Conservation (phyloP, 53 echinoderm and acorn worm species). For the Holothuria leucospilota region DNA sequence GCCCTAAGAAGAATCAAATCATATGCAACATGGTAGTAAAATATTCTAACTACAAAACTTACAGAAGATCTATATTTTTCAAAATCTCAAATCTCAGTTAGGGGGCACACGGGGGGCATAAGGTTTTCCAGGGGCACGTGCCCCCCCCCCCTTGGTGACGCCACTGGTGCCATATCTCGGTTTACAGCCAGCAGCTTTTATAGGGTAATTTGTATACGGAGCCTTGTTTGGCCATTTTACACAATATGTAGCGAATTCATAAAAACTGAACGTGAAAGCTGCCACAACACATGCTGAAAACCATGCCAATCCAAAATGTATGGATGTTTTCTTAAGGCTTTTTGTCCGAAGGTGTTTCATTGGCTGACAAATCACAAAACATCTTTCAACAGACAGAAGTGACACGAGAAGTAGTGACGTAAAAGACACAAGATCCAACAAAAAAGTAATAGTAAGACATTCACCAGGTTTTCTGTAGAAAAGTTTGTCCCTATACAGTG, state of each 20-base stretch:
- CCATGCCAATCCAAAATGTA: background rate
- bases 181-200: background rate
- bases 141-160: too few relatives aligned
- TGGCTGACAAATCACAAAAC: background rate
- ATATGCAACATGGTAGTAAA: too few relatives aligned
- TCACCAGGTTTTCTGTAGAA: background rate
- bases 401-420: conserved; percentile 6
- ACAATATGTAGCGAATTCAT: background rate
- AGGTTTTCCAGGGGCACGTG: too few relatives aligned
- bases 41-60: too few relatives aligned
- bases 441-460: background rate
- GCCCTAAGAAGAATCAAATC: too few relatives aligned
- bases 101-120: too few relatives aligned
- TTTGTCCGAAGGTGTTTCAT: background rate
- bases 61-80: too few relatives aligned
- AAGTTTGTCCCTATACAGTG: background rate
- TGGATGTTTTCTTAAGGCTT: background rate
- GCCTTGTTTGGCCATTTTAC: background rate
- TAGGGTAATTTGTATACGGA: background rate
- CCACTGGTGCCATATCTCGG: background rate
- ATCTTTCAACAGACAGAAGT: background rate
- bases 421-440: background rate
- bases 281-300: background rate
- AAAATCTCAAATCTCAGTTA: too few relatives aligned
- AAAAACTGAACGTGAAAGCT: background rate